phyloP scores from a whole-genome alignment of 2,888 invertebrate genomes.

The Chrysolina americana region DNA sequence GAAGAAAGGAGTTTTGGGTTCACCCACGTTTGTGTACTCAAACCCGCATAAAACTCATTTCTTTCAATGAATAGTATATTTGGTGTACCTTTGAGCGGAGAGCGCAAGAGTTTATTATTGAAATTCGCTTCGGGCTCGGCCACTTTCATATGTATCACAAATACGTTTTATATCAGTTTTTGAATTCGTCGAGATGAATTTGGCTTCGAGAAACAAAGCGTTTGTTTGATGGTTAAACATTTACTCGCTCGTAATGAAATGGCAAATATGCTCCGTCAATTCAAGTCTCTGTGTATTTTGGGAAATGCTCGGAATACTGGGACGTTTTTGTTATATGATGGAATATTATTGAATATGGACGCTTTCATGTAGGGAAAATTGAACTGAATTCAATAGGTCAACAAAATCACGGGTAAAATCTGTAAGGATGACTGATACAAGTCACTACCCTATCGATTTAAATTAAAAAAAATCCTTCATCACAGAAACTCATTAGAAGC shows the following conservation, averaged over 20 bases:
- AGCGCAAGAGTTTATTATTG: constrained; percentile 62
- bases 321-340: constrained; percentile 5
- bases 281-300: constrained; percentile 43
- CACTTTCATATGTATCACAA: constrained; percentile 65
- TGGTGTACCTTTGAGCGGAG: constrained; percentile 57
- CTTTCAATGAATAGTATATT: constrained; percentile 67
- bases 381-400: no score
- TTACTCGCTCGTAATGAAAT: constrained; percentile 39
- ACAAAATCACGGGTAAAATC: no score
- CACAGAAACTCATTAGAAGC: no score
- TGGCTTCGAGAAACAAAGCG: constrained; percentile 44
- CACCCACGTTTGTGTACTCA: constrained; percentile 24
- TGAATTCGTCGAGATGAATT: constrained; percentile 32
- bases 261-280: constrained; percentile 42
- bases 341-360: neutral
- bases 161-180: constrained; percentile 61
- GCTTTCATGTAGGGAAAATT: no score
- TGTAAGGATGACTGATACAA: no score
- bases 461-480: no score
- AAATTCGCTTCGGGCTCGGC: constrained; percentile 61
- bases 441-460: no score
- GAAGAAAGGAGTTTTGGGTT: constrained; percentile 42
- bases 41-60: constrained; percentile 57
- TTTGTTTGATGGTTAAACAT: constrained; percentile 47
- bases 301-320: constrained; percentile 37